Base-by-base conservation (phyloP, 2,113 vertebrate genomes). In the Dipodomys spectabilis region DNA sequence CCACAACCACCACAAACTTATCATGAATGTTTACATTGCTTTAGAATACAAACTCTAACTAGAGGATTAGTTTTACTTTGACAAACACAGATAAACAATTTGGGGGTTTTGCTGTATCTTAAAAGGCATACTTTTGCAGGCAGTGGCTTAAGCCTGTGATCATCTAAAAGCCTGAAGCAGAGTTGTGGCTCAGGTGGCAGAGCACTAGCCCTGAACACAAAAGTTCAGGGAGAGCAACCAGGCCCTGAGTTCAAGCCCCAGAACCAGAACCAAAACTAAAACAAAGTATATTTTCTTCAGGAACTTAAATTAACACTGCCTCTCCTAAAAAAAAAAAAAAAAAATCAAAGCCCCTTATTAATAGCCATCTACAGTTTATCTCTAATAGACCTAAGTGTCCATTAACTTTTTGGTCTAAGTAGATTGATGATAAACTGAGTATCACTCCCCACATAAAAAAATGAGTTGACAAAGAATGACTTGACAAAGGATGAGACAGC, bases 21-120 rank as follows among this genome's bases (percentile, higher is more conserved):
- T 39, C 39, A 39, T 39, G 39, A 39, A 49, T 49, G 49, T 49
- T 49, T 49, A 49, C 49, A 86, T 2, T 28, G 30, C 82, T 91
- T 83, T 39, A 93, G 83, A 90, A 95, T 68, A 27, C 75, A 90
- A 69, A 90, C 68, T 88, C 75, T 57, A 94, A 88, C 60, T 72
- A 64, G 11, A 81, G 45, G 2, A 10, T 82, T 62, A 62, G 32
- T 86, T 87, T 93, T 73, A 60, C 32, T 86, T 81, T 69, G 44
- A 64, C 60, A 82, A 91, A 88, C 44, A 30, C 1, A 79, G 28
- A 53, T 65, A 81, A 83, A 11, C 44, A 83, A 69, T 39, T 39
- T 73, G 10, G 71, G 60, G 71, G 30, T 82, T 88, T 77, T 80
- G 84, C 39, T 75, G 81, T 64, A 72, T 28, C 7, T 35, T 93